Evolutionary conservation across 2,888 invertebrate genomes (phyloP), one percentile per base, ranked within the genome.

Genomic region (Plemyria rubiginata): DNA sequence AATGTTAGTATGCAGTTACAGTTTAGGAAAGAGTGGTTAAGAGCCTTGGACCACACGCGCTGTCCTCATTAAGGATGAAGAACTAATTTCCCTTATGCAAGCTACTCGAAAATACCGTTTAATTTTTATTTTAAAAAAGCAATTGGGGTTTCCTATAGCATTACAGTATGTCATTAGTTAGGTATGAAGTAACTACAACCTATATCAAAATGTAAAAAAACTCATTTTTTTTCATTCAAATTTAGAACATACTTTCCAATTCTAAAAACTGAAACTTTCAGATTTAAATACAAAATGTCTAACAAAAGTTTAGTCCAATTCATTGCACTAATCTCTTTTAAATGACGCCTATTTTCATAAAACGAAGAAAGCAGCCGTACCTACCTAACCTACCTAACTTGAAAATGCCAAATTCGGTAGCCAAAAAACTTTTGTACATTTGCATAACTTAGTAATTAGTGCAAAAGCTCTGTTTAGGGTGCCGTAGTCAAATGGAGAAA

Each of bases 1-100:
- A 28, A 40, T 36, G 45, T 38, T 58, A 36, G 36, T 54, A 50
- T 40, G 8, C 13, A 22, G 46, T 38, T n/a, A n/a, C 58, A 59
- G 52, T 11, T 51, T 45, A 36, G 6, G 5, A 36, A 62, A 57
- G 36, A 57, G 62, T 52, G 16, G 41, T 49, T 54, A 43, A 45
- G 55, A 38, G 45, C 43, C 41, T 29, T 66, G 64, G 78, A 79
- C 79, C 80, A 78, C 79, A 79, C 80, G 73, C 76, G 68, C 71
- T 67, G 70, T 74, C 77, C 76, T 80, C 79, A 81, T 85, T 81
- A 84, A 32, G 16, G 22, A n/a, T 36, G 54, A 71, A 75, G 77
- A 74, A 79, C 80, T 84, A 81, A 85, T 84, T 84, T 78, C 76
- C 78, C 75, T 81, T 78, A 74, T 77, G 67, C 71, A 75, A 70